phyloP scores from a whole-genome alignment of 2,797 vertebrate genomes.

The Xenentodon cancila region DNA sequence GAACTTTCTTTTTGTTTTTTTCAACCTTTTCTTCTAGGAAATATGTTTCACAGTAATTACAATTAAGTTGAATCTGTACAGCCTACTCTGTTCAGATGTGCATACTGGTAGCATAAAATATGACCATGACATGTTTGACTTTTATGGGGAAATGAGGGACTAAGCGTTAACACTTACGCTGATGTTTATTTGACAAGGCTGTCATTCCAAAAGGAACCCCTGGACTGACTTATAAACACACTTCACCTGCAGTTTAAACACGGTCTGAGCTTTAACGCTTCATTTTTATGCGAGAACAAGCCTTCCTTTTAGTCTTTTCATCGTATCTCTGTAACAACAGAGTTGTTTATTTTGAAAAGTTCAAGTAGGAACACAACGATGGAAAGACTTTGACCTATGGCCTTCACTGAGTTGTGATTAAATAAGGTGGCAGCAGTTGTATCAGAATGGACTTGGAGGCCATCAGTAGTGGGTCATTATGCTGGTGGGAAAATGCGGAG shows the following conservation, averaged over 20 bases:
- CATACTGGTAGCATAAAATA: constrained; percentile 34
- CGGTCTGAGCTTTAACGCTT: constrained; percentile 33
- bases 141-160: constrained; percentile 46
- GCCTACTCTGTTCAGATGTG: constrained; percentile 28
- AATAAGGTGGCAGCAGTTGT: constrained; percentile 40
- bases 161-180: constrained; percentile 53
- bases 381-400: constrained; percentile 48
- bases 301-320: constrained; percentile 23
- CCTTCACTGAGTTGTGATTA: constrained; percentile 45
- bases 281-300: constrained; percentile 43
- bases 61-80: constrained; percentile 39
- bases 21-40: constrained; percentile 30
- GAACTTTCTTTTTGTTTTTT: no score
- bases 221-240: constrained; percentile 54
- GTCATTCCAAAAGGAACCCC: constrained; percentile 55
- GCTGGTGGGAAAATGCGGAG: constrained; percentile 66
- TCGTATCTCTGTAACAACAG: constrained; percentile 21
- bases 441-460: constrained; percentile 42
- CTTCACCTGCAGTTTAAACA: constrained; percentile 62
- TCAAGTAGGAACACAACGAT: constrained; percentile 33
- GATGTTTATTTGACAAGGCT: constrained; percentile 72
- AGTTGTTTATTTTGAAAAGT: constrained; percentile 58
- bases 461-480: constrained; percentile 25
- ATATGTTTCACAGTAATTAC: constrained; percentile 50
- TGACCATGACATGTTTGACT: constrained; percentile 47